A percentile compares a stretch with the other conserved stretches of the same genome.
These are phyloP conservation scores for Cyanoramphus novaezelandiae DNA, from an alignment of 2,113 vertebrate genomes.

Conservation along the genomic window DNA sequence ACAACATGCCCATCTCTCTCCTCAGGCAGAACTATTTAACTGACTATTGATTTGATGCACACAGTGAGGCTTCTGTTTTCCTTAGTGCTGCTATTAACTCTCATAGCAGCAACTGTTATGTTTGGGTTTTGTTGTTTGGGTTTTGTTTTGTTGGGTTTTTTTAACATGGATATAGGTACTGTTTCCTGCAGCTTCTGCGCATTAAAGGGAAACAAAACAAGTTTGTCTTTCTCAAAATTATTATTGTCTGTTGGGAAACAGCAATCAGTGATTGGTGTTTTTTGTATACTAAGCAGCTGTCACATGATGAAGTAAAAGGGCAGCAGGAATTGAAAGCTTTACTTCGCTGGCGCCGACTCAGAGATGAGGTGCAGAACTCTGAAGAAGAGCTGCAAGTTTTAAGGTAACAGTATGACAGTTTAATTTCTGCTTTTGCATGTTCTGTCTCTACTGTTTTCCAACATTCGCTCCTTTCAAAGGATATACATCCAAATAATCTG, in stretches of 20 bases:
- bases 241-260: not conserved
- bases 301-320: constrained; percentile 70
- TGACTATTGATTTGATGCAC: not conserved
- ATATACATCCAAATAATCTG: not conserved
- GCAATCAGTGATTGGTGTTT: not conserved
- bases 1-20: not conserved
- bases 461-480: not conserved
- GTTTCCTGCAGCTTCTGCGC: not conserved
- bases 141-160: not conserved
- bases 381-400: constrained; percentile 90
- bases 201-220: not conserved
- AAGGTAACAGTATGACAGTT: constrained; percentile 75
- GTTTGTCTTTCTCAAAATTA: not conserved
- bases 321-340: constrained; percentile 86
- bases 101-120: not conserved
- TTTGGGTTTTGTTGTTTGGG: not conserved
- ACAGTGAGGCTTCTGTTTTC: not conserved
- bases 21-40: not conserved
- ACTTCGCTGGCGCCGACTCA: constrained; percentile 86
- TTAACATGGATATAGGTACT: not conserved
- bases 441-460: not conserved
- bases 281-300: constrained; percentile 73
- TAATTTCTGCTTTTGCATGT: not conserved
- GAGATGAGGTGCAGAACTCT: constrained; percentile 88
- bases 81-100: not conserved